These are phyloP conservation scores for Capreolus pygargus DNA, from an alignment of 2,113 vertebrate genomes.

Conservation along the genomic window DNA sequence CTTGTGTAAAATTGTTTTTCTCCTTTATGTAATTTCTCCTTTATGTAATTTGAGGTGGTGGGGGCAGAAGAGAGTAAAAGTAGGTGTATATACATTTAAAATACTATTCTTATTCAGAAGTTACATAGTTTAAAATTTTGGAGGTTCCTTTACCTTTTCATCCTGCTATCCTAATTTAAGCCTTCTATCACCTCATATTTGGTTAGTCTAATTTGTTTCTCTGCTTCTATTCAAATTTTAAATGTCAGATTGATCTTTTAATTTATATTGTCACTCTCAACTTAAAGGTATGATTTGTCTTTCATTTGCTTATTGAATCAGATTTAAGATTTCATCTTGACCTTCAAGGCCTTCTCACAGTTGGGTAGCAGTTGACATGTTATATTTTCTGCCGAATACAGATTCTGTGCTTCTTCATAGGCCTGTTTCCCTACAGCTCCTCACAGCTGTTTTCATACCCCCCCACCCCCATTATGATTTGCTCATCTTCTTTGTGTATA, in stretches of 20 bases:
- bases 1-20: not conserved
- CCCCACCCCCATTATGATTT: not conserved
- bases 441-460: not conserved
- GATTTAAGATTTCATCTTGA: not conserved
- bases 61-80: not conserved
- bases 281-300: not conserved
- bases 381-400: not conserved
- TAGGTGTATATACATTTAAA: not conserved
- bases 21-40: not conserved
- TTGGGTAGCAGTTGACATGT: not conserved
- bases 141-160: not conserved
- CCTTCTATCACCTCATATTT: not conserved
- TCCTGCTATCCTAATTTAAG: not conserved
- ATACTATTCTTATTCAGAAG: not conserved
- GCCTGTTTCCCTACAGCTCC: not conserved
- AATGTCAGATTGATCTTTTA: not conserved
- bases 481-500: not conserved
- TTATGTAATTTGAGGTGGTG: not conserved
- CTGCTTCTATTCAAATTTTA: slow-evolving; percentile 4
- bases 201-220: not conserved
- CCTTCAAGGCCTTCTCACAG: not conserved
- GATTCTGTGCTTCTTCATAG: not conserved
- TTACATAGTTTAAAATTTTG: not conserved
- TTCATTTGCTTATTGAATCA: slow-evolving; percentile 3
- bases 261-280: not conserved